Evolutionary conservation across 2,888 invertebrate genomes (phyloP).

Genomic region (Philhelius pedissequus): DNA sequence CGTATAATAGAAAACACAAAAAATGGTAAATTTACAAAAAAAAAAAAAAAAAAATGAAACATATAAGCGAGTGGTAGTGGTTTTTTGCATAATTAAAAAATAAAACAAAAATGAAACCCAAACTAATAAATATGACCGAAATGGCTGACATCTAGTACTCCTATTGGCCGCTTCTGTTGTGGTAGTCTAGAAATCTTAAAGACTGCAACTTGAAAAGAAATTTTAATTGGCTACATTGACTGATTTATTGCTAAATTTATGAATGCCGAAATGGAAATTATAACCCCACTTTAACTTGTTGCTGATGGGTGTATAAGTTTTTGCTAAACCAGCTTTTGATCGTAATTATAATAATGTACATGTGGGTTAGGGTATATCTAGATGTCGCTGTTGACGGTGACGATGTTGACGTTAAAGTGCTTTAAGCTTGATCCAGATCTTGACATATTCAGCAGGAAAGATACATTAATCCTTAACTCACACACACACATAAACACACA

Average conservation of each 20-base stretch:
- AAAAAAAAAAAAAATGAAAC: background rate
- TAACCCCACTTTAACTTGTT: constrained; percentile 4
- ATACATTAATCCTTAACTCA: constrained; percentile 29
- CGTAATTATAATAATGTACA: constrained; percentile 49
- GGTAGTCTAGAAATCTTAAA: constrained; percentile 7
- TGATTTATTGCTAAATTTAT: constrained; percentile 69
- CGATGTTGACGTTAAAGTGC: constrained; percentile 10
- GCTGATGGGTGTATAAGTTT: background rate
- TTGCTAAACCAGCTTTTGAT: background rate
- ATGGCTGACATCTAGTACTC: constrained; percentile 31
- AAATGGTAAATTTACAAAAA: background rate
- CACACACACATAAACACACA: background rate
- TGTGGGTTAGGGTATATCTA: constrained; percentile 50
- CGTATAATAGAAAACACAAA: constrained; percentile 1
- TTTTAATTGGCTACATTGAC: constrained; percentile 69
- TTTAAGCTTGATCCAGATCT: constrained; percentile 57
- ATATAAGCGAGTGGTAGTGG: background rate
- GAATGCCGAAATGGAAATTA: constrained; percentile 62
- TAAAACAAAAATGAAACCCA: constrained; percentile 7
- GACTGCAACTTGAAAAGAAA: constrained; percentile 44
- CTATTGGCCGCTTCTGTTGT: constrained; percentile 14
- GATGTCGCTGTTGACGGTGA: constrained; percentile 31
- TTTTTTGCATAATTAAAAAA: constrained; percentile 45
- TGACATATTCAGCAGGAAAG: constrained; percentile 55
- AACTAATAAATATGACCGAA: constrained; percentile 26